Base-by-base conservation (phyloP, 2,888 invertebrate species). In the Erebia palarica region DNA sequence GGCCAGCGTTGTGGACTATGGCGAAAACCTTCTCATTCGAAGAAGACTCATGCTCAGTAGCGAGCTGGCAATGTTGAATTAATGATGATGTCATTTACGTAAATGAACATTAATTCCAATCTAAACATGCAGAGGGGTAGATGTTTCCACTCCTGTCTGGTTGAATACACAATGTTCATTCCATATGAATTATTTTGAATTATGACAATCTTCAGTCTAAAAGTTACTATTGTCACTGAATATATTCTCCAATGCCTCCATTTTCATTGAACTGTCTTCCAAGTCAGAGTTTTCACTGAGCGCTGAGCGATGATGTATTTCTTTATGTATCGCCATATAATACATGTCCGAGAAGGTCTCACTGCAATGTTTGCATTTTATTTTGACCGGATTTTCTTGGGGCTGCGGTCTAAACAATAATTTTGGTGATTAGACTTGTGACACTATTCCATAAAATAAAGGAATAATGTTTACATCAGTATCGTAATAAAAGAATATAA, bases 241-340 rank as follows among this genome's bases (percentile, higher is more conserved):
- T n/a, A 75, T 11, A 42, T 65, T 71, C 58, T 75, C 70, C 14
- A 73, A 9, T 3, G 65, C 51, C 10, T 75, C 70, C 1, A 69
- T 63, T 11, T 75, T 67, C 73, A 71, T 67, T 9, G 44, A 63
- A 0, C 36, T 59, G 0, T 68, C 68, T 8, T 69, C 63, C 57
- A 70, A 61, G 51, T 71, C 59, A 47, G 65, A 74, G 16, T 71
- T 71, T 59, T 77, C 76, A 36, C 64, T 73, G 59, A 73, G 65
- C 14, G 64, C 74, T 9, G 75, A 71, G 73, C 86, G 81, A 49
- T 36, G 36, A 36, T 80, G 81, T 72, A 86, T 82, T 73, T 86
- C 87, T 75, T 85, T 68, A 64, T 87, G 85, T 58, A 89, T 81
- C 55, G 82, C 82, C 81, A 89, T 77, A 68, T 85, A 84, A 69